Conservation (phyloP, 2,113 vertebrate species). For the Girardinichthys multiradiatus region DNA sequence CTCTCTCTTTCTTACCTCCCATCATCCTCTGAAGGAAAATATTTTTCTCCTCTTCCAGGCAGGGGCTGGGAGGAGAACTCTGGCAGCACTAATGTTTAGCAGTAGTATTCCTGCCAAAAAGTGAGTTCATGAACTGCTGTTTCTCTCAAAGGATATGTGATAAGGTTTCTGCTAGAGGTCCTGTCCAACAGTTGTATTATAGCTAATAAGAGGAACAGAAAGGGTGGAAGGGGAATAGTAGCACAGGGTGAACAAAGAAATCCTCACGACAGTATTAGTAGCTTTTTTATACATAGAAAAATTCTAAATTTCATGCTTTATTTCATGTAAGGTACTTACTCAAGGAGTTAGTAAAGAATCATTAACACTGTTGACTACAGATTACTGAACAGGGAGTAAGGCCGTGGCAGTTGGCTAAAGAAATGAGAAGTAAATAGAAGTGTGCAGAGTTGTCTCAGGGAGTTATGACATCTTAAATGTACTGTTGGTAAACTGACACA, state of each 20-base stretch:
- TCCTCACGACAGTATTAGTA: too few species aligned
- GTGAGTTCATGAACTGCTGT: slow-evolving; percentile 61
- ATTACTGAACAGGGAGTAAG: neutral
- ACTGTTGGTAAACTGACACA: slow-evolving; percentile 1
- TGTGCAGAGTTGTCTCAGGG: neutral
- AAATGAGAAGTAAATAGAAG: slow-evolving; percentile 3
- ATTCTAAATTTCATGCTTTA: too few species aligned
- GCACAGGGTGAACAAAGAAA: neutral
- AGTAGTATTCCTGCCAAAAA: slow-evolving; percentile 58
- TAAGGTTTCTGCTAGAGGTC: slow-evolving; percentile 57
- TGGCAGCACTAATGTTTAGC: slow-evolving; percentile 34
- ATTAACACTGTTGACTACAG: neutral
- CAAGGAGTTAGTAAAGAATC: too few species aligned
- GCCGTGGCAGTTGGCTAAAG: neutral
- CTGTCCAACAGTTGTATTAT: slow-evolving; percentile 19
- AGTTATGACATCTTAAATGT: slow-evolving; percentile 13
- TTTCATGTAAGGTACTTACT: too few species aligned
- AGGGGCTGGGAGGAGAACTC: slow-evolving; percentile 35
- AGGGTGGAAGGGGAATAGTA: slow-evolving; percentile 23
- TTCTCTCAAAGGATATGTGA: slow-evolving; percentile 56
- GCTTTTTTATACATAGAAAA: too few species aligned
- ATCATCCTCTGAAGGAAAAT: slow-evolving; percentile 25
- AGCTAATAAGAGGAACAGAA: slow-evolving; percentile 15
- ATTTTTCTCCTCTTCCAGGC: slow-evolving; percentile 27
- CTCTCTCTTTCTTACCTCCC: slow-evolving; percentile 24